phyloP scores from a whole-genome alignment of 2,113 vertebrate genomes.

The Lasiurus cinereus region DNA sequence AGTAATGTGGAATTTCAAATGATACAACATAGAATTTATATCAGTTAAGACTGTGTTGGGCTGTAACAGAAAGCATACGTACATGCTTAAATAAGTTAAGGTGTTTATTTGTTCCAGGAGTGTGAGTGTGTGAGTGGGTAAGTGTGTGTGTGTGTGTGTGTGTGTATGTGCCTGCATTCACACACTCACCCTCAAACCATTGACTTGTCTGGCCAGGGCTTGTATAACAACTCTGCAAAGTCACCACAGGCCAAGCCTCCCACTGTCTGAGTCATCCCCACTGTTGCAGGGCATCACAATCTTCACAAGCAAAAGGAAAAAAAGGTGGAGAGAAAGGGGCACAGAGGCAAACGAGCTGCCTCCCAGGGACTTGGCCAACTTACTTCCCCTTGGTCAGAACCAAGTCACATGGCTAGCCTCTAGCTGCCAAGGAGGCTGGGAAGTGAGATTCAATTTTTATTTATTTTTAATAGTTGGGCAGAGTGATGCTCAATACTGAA shows the following conservation, averaged over 20 bases:
- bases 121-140: background rate
- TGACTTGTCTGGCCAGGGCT: background rate
- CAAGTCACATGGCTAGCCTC: background rate
- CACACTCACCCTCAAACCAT: background rate
- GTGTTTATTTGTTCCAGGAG: constrained; percentile 1
- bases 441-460: background rate
- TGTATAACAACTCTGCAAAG: background rate
- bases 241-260: background rate
- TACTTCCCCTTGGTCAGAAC: background rate
- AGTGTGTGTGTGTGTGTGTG: too few species aligned
- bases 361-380: background rate
- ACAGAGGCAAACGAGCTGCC: background rate
- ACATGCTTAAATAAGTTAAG: background rate
- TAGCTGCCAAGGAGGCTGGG: background rate
- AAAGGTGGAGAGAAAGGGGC: background rate
- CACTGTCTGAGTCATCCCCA: background rate
- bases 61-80: background rate
- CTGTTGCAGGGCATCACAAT: too few species aligned
- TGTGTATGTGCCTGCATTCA: background rate
- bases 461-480: background rate
- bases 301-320: background rate
- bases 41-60: background rate
- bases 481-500: background rate
- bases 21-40: background rate
- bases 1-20: constrained; percentile 20